Conservation (phyloP, 2,888 invertebrate species). For the Parasteatoda lunata region DNA sequence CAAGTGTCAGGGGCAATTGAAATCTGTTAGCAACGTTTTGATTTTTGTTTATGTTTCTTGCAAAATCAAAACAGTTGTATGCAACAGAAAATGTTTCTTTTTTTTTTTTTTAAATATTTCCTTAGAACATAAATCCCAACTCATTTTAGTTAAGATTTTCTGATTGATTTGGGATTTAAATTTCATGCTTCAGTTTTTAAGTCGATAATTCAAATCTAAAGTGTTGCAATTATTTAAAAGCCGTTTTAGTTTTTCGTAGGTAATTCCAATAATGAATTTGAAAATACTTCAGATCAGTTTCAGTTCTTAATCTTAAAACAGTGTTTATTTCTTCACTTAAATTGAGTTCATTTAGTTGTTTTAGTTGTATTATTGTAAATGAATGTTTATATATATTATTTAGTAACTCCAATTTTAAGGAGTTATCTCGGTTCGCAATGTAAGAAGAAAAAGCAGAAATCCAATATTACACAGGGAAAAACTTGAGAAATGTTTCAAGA, state of each 20-base stretch:
- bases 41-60: not conserved
- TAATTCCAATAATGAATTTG: no score
- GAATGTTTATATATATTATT: no score
- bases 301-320: no score
- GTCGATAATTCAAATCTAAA: no score
- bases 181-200: no score
- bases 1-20: slow-evolving; percentile 21
- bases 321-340: slow-evolving; percentile 34
- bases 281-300: no score
- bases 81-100: not conserved
- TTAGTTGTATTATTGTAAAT: slow-evolving; percentile 40
- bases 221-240: no score
- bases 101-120: not conserved
- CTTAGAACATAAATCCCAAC: not conserved
- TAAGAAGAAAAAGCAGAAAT: slow-evolving; percentile 37
- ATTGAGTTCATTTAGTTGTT: slow-evolving; percentile 52
- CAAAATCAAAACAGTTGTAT: not conserved
- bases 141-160: not conserved
- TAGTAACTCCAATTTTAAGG: slow-evolving; percentile 27
- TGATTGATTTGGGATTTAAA: not conserved
- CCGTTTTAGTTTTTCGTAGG: no score
- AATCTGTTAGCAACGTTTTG: not conserved
- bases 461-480: slow-evolving; percentile 27
- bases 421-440: slow-evolving; percentile 34
- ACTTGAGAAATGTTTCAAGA: not conserved